Conservation (phyloP, 1,140 invertebrate genomes). For the Belonocnema kinseyi region DNA sequence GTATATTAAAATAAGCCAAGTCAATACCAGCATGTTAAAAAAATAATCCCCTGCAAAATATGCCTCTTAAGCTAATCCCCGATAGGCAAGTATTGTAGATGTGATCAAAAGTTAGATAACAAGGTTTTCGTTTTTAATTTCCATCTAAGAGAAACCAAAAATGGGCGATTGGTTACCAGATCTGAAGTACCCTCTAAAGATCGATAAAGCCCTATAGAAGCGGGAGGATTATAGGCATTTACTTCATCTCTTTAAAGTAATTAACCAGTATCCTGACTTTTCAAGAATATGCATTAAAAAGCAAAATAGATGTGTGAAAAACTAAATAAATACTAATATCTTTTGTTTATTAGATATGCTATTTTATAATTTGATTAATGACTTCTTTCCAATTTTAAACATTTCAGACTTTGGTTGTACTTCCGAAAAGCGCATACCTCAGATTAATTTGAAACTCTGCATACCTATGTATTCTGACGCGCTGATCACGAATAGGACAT, state of each 20-base stretch:
- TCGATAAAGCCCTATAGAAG: constrained; percentile 15
- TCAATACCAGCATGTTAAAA: no score
- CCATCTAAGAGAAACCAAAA: constrained; percentile 11
- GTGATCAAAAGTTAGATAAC: background rate
- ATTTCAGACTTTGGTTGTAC: no score
- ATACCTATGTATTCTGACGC: no score
- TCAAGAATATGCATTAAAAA: background rate
- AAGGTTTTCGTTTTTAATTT: constrained; percentile 18
- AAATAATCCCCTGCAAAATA: no score
- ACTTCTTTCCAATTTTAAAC: no score
- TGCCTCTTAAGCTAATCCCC: background rate
- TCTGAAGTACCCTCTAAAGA: constrained; percentile 15
- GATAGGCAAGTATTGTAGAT: background rate
- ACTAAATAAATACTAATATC: background rate
- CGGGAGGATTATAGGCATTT: background rate
- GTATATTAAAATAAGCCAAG: no score
- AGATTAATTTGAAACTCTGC: no score
- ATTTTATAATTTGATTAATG: no score
- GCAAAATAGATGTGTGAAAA: background rate
- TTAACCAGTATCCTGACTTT: background rate
- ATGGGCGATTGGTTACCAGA: constrained; percentile 1
- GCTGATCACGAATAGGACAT: no score
- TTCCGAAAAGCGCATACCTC: no score
- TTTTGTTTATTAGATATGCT: background rate
- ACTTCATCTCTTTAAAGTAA: constrained; percentile 3